phyloP scores from a whole-genome alignment of 2,797 vertebrate genomes.

The Darevskia nairensis region DNA sequence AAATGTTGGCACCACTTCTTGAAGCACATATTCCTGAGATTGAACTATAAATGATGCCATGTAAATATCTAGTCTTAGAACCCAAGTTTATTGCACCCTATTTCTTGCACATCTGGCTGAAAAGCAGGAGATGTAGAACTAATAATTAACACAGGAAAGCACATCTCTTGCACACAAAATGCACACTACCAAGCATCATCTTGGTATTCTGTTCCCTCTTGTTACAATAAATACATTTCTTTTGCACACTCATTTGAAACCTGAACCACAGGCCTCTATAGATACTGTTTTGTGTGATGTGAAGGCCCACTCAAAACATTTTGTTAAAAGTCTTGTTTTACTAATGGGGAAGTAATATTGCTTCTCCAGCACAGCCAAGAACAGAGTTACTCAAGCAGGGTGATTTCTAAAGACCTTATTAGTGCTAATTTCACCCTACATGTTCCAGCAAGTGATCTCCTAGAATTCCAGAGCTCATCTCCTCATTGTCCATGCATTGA shows the following conservation, averaged over 20 bases:
- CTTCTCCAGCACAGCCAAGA: conserved; percentile 43
- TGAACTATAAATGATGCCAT: conserved; percentile 16
- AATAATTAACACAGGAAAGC: conserved; percentile 3
- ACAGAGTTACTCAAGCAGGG: conserved; percentile 42
- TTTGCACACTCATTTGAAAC: not conserved
- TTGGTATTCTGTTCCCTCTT: conserved; percentile 2
- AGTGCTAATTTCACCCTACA: conserved; percentile 32
- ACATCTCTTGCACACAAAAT: not conserved
- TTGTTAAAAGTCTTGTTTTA: conserved; percentile 27
- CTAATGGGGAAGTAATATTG: conserved; percentile 45
- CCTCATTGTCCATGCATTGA: conserved; percentile 27
- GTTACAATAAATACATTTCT: not conserved
- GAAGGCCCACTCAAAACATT: conserved; percentile 47
- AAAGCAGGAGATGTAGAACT: not conserved
- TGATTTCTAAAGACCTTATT: conserved; percentile 47
- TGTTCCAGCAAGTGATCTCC: conserved; percentile 38
- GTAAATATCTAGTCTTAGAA: not conserved
- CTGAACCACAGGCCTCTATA: conserved; percentile 22
- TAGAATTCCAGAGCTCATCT: conserved; percentile 29
- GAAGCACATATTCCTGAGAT: not conserved
- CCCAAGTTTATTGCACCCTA: not conserved
- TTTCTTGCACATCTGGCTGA: conserved; percentile 6
- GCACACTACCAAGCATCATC: not conserved
- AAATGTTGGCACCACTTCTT: not conserved
- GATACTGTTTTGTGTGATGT: conserved; percentile 14